Percentiles rank a stretch among this genome's conserved stretches.
Conservation (phyloP, 2,113 vertebrate genomes). For the Diadophis punctatus region DNA sequence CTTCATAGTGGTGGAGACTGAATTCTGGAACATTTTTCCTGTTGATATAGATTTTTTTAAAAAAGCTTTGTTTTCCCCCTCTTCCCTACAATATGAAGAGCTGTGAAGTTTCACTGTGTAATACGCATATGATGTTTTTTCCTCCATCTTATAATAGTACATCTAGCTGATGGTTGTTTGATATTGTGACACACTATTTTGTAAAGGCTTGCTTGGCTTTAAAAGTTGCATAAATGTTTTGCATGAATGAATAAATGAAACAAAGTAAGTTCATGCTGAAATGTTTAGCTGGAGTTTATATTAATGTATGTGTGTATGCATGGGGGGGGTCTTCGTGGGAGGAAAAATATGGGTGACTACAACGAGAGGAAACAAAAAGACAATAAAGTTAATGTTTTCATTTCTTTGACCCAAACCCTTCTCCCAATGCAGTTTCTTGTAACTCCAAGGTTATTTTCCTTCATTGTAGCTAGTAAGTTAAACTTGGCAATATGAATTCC, state of each 20-base stretch:
- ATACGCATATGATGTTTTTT: neutral
- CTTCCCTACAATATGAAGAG: neutral
- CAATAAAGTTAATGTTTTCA: neutral
- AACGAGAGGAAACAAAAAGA: neutral
- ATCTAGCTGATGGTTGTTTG: neutral
- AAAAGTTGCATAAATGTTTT: neutral
- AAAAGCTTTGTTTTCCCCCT: neutral
- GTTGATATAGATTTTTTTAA: neutral
- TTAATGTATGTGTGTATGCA: neutral
- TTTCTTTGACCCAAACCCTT: neutral
- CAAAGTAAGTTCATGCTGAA: neutral
- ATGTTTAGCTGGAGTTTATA: too few relatives aligned
- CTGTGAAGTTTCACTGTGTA: neutral
- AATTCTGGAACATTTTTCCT: neutral
- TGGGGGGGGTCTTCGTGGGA: neutral
- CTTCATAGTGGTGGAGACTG: neutral
- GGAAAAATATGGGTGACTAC: neutral
- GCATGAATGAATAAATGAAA: neutral
- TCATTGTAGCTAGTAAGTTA: neutral
- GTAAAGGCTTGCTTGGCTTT: neutral
- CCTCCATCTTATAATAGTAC: neutral
- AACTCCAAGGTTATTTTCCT: neutral
- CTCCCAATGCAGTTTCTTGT: neutral
- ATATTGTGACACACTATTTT: neutral
- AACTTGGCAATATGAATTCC: neutral